Evolutionary conservation across 2,797 vertebrate genomes (phyloP), one percentile per base, ranked within the genome.

Genomic region (Gymnopithys bicolor): DNA sequence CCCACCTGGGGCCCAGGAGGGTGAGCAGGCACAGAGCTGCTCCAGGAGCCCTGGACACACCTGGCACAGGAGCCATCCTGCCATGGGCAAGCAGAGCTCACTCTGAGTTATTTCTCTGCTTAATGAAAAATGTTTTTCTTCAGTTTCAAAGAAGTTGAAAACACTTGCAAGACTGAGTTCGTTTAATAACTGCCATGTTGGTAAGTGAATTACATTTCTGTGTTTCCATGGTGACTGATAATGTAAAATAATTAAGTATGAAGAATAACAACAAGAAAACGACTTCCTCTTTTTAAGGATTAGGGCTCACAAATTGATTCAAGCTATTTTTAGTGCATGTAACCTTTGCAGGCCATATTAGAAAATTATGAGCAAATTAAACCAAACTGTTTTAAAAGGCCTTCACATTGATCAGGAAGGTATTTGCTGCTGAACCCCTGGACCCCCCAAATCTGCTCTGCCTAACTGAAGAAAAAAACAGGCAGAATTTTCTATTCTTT

Each of bases 281-380:
- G 0, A 94, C 96, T 98, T 98, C 97, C 97, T 97, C 94, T 97
- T 97, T 96, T 96, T 96, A 96, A 97, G 96, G 97, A 97, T 98
- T 98, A 97, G 84, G 82, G 84, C 89, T 95, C 5, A 87, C 87
- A 97, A 98, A 97, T 96, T 95, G 97, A 97, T 95, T 96, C 92
- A 94, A 90, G 87, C 88, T 97, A 97, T 98, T 97, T 98, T 97
- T 97, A 97, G 96, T 70, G 68, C 46, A 62, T 2, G 5, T 87
- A 96, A 95, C 96, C 96, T 95, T 83, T 90, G 51, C 96, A 95
- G 66, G 84, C 58, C 69, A 95, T 94, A 96, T 95, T 67, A 93
- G 94, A 96, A 94, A 97, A 97, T 85, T 76, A 90, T 28, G 60
- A 96, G 93, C 87, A 94, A 88, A 96, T 96, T 93, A 92, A 90